A percentile compares a stretch with the other conserved stretches of the same genome.
Conservation (phyloP, 2,113 vertebrate species). For the Barbus barbus region DNA sequence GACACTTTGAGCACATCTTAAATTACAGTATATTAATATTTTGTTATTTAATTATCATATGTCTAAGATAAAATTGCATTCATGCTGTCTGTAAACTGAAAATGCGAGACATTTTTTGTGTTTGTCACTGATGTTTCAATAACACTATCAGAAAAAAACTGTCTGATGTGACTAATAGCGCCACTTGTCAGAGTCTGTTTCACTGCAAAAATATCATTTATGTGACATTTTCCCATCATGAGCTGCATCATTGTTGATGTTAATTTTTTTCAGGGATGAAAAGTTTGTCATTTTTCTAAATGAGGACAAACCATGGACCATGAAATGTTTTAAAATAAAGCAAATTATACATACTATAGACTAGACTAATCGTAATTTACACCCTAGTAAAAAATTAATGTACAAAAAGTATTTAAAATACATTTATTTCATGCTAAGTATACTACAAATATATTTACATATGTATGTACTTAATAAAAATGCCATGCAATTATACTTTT, state of each 20-base stretch:
- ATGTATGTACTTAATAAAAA: too few species aligned
- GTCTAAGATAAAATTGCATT: neutral
- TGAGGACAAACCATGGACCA: neutral
- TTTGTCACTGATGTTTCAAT: neutral
- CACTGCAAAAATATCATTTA: neutral
- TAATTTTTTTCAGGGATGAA: neutral
- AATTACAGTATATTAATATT: neutral
- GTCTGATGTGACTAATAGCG: neutral
- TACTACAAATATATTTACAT: too few species aligned
- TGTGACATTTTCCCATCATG: slow-evolving; percentile 12
- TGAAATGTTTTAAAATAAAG: neutral
- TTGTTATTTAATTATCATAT: neutral
- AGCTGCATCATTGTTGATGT: neutral
- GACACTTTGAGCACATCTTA: neutral
- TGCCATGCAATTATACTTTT: too few species aligned
- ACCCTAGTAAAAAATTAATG: neutral
- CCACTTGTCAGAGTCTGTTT: neutral
- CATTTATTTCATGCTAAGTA: too few species aligned
- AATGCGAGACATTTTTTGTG: neutral
- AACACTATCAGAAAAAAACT: neutral
- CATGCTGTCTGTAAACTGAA: neutral
- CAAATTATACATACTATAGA: neutral
- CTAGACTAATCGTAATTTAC: neutral
- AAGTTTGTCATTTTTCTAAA: neutral
- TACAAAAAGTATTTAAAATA: too few species aligned